Base-by-base conservation (phyloP, 2,888 invertebrate species). In the Drosophila trichaetosa region DNA sequence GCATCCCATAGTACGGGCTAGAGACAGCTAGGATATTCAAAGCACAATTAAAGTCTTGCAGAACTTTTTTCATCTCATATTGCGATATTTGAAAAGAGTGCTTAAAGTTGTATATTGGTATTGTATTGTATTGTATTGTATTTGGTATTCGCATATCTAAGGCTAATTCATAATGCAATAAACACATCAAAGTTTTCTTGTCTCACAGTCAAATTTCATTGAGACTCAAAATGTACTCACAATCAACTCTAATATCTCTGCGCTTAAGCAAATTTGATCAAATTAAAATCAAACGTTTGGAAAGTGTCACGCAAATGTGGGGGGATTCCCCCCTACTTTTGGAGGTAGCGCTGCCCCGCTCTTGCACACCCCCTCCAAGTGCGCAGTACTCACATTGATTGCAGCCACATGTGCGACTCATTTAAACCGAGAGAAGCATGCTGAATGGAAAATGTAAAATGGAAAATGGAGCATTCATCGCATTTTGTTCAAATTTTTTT, bases 331-430 rank as follows among this genome's bases (percentile, higher is more conserved):
- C 38, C 4, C 1, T 54, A 0, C 24, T 48, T 13, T 42, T 11
- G n/a, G 4, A 56, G 59, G 65, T 66, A 62, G 59, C 40, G 56
- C 34, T 59, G 61, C 58, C 51, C 51, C 11, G 18, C 10, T 27
- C 18, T 18, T 5, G 5, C 18, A 27, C 29, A 49, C 18, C 4
- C 27, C 53, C 2, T 8, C 65, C 21, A 48, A 59, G 38, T 31
- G 36, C 69, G 46, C 34, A 65, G 66, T 73, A 82, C 82, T 87
- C 72, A 82, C 80, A 74, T 72, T 84, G 87, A 87, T 84, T 84
- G 82, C 82, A 70, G 72, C 46, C 58, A 10, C 64, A 46, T 63
- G 71, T 61, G 67, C 51, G 67, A 63, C 51, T 62, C 52, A 61
- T 60, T 76, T 69, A 53, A 56, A 63, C 65, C 34, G 69, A 48